Evolutionary conservation across 2,113 vertebrate species (phyloP).

Genomic region (Bolborhynchus lineola): DNA sequence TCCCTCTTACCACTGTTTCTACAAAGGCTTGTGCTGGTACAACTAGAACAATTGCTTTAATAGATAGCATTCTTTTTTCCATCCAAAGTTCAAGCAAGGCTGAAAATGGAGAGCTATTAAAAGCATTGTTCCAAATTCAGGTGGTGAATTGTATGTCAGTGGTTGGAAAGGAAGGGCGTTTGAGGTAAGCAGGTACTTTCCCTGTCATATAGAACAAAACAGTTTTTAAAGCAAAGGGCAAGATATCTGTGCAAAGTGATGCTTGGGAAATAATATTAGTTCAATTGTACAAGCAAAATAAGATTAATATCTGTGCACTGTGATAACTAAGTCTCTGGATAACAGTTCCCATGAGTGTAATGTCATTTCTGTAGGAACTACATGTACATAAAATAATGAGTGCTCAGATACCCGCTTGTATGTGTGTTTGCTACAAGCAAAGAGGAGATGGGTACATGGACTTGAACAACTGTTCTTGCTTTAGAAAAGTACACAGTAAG

Average conservation of each 20-base stretch:
- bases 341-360: background rate
- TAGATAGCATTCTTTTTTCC: background rate
- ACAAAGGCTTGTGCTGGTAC: background rate
- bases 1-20: background rate
- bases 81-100: background rate
- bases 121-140: background rate
- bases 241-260: background rate
- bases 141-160: background rate
- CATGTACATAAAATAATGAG: fast-evolving
- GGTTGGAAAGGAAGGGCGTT: background rate
- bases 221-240: background rate
- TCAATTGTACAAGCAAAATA: background rate
- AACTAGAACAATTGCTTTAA: background rate
- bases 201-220: background rate
- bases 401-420: background rate
- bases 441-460: background rate
- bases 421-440: fast-evolving
- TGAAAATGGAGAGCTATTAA: background rate
- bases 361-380: background rate
- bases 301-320: background rate
- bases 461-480: background rate
- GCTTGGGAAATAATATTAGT: background rate
- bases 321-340: background rate
- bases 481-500: background rate
- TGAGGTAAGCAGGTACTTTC: background rate